A percentile compares a stretch with the other conserved stretches of the same genome.
phyloP scores from a whole-genome alignment of 1,140 invertebrate genomes.

The Trichonephila clavata region DNA sequence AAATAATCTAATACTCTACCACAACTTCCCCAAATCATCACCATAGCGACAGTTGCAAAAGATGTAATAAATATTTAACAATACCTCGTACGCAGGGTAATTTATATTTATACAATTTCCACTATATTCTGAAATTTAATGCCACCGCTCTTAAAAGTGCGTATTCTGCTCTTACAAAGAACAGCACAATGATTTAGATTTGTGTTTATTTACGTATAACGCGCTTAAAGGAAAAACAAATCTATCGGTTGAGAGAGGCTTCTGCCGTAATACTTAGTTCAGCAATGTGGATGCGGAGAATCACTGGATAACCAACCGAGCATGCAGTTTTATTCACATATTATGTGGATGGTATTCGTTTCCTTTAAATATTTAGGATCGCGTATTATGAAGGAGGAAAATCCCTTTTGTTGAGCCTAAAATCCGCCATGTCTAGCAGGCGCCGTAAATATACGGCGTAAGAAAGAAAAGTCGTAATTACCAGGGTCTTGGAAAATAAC shows the following conservation, averaged over 20 bases:
- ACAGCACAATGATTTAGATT: background rate
- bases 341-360: background rate
- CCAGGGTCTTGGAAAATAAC: background rate
- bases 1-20: background rate
- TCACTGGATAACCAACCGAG: background rate
- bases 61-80: slow-evolving; percentile 5
- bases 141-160: background rate
- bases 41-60: background rate
- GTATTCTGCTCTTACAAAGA: background rate
- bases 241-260: background rate
- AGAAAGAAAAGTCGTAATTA: background rate
- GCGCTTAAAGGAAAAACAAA: background rate
- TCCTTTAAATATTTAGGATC: background rate
- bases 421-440: background rate
- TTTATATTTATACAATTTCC: background rate
- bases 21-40: too few relatives aligned
- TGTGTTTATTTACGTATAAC: background rate
- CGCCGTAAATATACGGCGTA: background rate
- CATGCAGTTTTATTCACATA: background rate
- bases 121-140: background rate
- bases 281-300: background rate
- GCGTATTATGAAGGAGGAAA: background rate
- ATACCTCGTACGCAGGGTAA: background rate
- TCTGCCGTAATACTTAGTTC: background rate
- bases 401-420: background rate